Evolutionary conservation across 1,140 invertebrate genomes (phyloP), one percentile per base, ranked within the genome.

Genomic region (Drosophila nigromelanica): DNA sequence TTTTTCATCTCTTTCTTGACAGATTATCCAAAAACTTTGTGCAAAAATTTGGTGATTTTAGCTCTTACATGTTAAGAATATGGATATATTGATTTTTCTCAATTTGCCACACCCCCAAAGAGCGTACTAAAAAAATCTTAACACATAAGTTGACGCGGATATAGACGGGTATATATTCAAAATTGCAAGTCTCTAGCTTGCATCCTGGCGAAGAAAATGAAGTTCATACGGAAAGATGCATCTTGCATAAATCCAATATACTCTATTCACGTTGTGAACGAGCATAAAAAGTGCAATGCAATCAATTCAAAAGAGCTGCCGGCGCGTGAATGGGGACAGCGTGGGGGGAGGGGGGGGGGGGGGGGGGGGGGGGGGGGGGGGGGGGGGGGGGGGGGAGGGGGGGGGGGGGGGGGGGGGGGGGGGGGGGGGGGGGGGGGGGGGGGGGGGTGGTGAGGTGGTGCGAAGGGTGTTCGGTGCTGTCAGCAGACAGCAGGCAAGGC

Each of bases 271-370:
- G 21, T 18, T 6, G 6, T 15, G 10, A 21, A 8, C 11, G 43
- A 12, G 43, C 21, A 10, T 47, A 47, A 85, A 85, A 85, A 85
- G 82, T 86, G 82, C 82, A 86, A 86, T 87, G 82, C 82, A 86
- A 86, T 86, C 82, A 86, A 87, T 86, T 86, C 82, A 82, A 86
- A 76, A 77, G 64, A 68, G 59, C 66, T 67, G 69, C 47, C 42
- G 48, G 52, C 45, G 62, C 62, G 18, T 40, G 50, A 45, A 12
- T 27, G 30, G 14, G n/a, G 12, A 18, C 2, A 4, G 21, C 15
- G 0, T 30, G 40, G 37, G 40, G 6, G 18, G 21, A 37, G 56
- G 5, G 30, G 21, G 6, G n/a, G n/a, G 12, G n/a, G 40, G 37
- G 40, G 6, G 18, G 21, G 35, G 56, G 5, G 30, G 21, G 6